These are phyloP conservation scores for Salticus scenicus DNA, from an alignment of 2,888 invertebrate species.

Conservation along the genomic window DNA sequence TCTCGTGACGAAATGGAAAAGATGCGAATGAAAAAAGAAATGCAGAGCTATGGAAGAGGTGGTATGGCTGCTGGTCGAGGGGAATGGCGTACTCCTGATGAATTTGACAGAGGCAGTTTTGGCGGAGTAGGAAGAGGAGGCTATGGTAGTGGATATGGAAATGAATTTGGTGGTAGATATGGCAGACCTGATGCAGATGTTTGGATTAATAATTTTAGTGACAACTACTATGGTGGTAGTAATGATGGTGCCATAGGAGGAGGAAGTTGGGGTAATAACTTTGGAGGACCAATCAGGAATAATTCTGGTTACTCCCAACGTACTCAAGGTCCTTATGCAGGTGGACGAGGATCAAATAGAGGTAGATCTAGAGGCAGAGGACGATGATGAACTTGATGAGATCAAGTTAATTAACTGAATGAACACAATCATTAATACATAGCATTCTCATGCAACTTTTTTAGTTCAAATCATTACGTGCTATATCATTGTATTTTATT, in stretches of 20 bases:
- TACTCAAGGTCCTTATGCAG: constrained; percentile 84
- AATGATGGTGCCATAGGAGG: constrained; percentile 12
- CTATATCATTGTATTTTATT: no score
- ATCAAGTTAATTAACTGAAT: not conserved
- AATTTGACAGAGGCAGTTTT: constrained; percentile 44
- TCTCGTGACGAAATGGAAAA: constrained; percentile 90
- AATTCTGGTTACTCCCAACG: constrained; percentile 80
- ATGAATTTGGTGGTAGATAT: constrained; percentile 1
- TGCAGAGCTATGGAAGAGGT: constrained; percentile 55
- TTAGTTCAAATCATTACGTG: no score
- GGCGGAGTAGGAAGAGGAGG: constrained; percentile 60
- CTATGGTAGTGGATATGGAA: constrained; percentile 24
- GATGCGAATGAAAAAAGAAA: constrained; percentile 74
- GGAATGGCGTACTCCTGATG: constrained; percentile 59
- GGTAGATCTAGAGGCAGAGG: constrained; percentile 39
- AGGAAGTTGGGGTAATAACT: constrained; percentile 74
- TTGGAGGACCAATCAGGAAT: constrained; percentile 83
- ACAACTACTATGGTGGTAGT: not conserved
- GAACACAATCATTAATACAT: not conserved
- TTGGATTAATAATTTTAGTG: constrained; percentile 76
- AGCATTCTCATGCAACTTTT: no score
- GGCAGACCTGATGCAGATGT: constrained; percentile 74
- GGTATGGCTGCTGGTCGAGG: constrained; percentile 58
- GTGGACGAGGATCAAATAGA: constrained; percentile 71
- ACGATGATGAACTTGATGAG: constrained; percentile 24